Evolutionary conservation across 2,888 invertebrate species (phyloP), one percentile per base, ranked within the genome.

Genomic region (Autographa gamma): DNA sequence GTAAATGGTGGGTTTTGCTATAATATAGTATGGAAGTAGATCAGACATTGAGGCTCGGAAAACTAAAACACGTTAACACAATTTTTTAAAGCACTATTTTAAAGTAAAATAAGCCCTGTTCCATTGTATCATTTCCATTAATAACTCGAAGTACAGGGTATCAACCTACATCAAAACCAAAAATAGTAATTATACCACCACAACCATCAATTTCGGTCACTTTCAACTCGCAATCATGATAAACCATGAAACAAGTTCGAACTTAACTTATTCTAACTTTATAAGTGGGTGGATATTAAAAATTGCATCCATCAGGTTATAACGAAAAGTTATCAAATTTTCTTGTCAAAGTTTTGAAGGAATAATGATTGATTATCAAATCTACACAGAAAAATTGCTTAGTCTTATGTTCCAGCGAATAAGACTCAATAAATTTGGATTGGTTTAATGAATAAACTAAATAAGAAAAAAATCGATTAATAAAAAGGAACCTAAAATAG

Each of bases 361-460:
- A 88, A 80, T 81, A 76, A n/a, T 83, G 82, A 92, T 92, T 89
- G 88, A 92, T 92, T 86, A 88, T 86, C 73, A 84, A 86, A 90
- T 91, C 87, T 83, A 77, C 82, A 83, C 86, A 84, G 84, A 84
- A 79, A 68, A 72, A 81, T 64, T 63, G 71, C 60, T 41, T 63
- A 38, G 65, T 64, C 61, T 69, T 59, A 54, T n/a, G 62, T 65
- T 73, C 48, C 63, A 74, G 63, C 71, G 70, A 58, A 65, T 76
- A 54, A 67, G 60, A 73, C 38, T 59, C 32, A 19, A 25, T 25
- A 25, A 25, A 63, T 67, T 18, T 64, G 59, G 32, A 64, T 65
- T 63, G 43, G 63, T 38, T 38, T 11, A 2, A 11, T 34, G 34
- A 8, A 8, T 34, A 34, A 34, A 8, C 0, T 9, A 34, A 34